phyloP scores from a whole-genome alignment of 2,113 vertebrate species.

The Seriola quinqueradiata region DNA sequence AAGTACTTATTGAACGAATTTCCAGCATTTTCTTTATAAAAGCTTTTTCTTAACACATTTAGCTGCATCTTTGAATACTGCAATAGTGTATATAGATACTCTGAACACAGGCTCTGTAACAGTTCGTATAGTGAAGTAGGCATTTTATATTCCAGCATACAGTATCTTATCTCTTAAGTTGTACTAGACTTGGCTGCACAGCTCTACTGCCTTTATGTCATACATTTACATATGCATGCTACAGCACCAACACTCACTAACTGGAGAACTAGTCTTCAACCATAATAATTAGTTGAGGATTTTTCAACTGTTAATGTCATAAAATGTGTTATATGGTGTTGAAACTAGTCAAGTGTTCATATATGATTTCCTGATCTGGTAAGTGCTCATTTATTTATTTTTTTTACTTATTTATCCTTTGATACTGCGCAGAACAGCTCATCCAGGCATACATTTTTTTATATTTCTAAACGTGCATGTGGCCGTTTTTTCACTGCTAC shows the following conservation, averaged over 20 bases:
- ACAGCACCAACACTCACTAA: background rate
- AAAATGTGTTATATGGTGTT: constrained; percentile 19
- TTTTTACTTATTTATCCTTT: constrained; percentile 8
- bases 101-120: background rate
- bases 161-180: background rate
- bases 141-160: background rate
- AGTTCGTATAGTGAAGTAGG: background rate
- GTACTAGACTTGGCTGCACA: background rate
- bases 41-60: background rate
- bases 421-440: background rate
- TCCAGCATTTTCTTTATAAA: background rate
- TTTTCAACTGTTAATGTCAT: background rate
- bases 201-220: background rate
- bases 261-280: background rate
- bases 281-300: background rate
- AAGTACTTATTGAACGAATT: background rate
- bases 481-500: background rate
- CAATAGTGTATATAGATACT: background rate
- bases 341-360: constrained; percentile 28
- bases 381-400: constrained; percentile 60
- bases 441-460: background rate
- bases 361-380: constrained; percentile 56
- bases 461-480: background rate
- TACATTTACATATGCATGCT: background rate
- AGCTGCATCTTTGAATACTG: background rate